Evolutionary conservation across 1,140 invertebrate genomes (phyloP).

Genomic region (Diorhabda carinulata): DNA sequence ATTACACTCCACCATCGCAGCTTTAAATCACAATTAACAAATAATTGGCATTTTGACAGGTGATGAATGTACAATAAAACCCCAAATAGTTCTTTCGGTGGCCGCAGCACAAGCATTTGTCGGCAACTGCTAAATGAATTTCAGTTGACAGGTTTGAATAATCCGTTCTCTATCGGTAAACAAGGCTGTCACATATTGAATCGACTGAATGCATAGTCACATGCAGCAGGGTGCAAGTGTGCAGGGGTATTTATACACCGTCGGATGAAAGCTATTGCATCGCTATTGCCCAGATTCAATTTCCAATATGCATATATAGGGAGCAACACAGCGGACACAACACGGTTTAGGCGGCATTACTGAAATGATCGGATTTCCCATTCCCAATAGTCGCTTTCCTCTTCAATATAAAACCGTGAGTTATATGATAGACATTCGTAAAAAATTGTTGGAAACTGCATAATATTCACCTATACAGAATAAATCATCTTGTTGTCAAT

Average conservation of each 20-base stretch:
- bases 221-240: conserved; percentile 26
- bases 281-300: conserved; percentile 44
- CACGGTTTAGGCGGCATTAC: conserved; percentile 21
- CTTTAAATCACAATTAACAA: conserved; percentile 32
- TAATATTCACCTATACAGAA: too few relatives aligned
- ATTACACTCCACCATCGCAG: conserved; percentile 23
- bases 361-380: conserved; percentile 18
- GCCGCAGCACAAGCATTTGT: conserved; percentile 31
- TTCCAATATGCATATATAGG: conserved; percentile 43
- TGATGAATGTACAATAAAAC: conserved; percentile 34
- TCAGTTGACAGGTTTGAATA: conserved; percentile 44
- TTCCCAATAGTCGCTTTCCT: conserved; percentile 18
- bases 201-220: conserved; percentile 17
- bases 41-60: conserved; percentile 37
- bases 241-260: conserved; percentile 40
- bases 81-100: conserved; percentile 31
- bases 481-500: too few relatives aligned
- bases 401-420: conserved; percentile 9
- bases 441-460: too few relatives aligned
- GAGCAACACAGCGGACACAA: conserved; percentile 22
- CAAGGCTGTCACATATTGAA: conserved; percentile 44
- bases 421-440: neutral
- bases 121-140: conserved; percentile 32
- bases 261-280: conserved; percentile 40
- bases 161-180: conserved; percentile 43